phyloP scores from a whole-genome alignment of 1,140 invertebrate genomes.

The Musca domestica region DNA sequence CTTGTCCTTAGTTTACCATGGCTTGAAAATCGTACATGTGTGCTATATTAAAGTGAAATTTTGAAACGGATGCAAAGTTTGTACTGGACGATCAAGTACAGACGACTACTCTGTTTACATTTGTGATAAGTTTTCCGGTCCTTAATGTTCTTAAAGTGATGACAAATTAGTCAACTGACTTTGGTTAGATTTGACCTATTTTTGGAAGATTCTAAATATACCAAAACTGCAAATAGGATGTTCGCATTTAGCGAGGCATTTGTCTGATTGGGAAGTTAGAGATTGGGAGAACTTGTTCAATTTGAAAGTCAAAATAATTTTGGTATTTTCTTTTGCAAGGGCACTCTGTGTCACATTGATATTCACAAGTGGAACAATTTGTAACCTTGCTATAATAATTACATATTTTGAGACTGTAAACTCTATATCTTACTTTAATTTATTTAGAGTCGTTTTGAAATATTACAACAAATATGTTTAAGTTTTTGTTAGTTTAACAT shows the following conservation, averaged over 20 bases:
- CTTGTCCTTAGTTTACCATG: neutral
- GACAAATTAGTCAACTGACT: conserved; percentile 35
- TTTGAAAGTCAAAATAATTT: no score
- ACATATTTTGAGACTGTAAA: neutral
- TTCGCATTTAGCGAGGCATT: conserved; percentile 46
- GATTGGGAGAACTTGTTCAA: no score
- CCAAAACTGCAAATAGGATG: conserved; percentile 30
- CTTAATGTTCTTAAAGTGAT: conserved; percentile 28
- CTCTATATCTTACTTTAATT: no score
- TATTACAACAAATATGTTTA: no score
- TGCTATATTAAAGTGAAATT: neutral
- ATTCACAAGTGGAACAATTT: conserved; percentile 26
- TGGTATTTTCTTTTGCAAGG: conserved; percentile 19
- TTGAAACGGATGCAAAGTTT: conserved; percentile 15
- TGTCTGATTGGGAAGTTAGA: conserved; percentile 34
- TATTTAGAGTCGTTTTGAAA: neutral
- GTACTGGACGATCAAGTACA: neutral
- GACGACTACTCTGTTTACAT: conserved; percentile 12
- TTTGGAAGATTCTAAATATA: conserved; percentile 33
- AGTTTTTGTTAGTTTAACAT: no score
- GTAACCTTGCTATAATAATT: conserved; percentile 28
- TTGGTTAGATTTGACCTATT: conserved; percentile 33
- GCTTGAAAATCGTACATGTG: conserved; percentile 11
- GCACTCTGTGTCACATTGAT: conserved; percentile 29
- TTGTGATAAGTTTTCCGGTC: no score